Evolutionary conservation across 1,140 invertebrate genomes (phyloP).

Genomic region (Trigoniulus corallinus): DNA sequence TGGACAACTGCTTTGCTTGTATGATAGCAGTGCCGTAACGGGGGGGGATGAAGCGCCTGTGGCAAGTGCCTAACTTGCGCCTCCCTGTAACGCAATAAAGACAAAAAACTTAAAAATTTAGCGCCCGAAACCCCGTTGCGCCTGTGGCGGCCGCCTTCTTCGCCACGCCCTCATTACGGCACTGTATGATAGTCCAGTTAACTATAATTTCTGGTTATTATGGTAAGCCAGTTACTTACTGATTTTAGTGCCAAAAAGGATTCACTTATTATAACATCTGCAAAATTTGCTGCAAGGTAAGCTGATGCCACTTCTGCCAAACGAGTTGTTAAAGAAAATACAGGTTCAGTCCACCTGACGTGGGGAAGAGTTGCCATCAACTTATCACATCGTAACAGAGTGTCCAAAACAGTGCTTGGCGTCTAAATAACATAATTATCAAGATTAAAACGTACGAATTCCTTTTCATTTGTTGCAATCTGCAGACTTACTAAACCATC

Average conservation of each 20-base stretch:
- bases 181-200: not conserved
- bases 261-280: constrained; percentile 40
- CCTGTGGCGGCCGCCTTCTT: too few relatives aligned
- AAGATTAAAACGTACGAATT: too few relatives aligned
- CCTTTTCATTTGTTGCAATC: too few relatives aligned
- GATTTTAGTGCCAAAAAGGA: constrained; percentile 41
- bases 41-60: too few relatives aligned
- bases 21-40: too few relatives aligned
- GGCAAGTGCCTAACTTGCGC: too few relatives aligned
- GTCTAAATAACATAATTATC: constrained; percentile 26
- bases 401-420: constrained; percentile 42
- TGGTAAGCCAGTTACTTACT: constrained; percentile 4
- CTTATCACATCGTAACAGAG: constrained; percentile 49
- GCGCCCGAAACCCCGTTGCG: too few relatives aligned
- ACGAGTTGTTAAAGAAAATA: constrained; percentile 44
- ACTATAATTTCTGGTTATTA: not conserved
- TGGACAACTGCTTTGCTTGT: too few relatives aligned
- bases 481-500: constrained; percentile 40
- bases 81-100: too few relatives aligned
- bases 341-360: constrained; percentile 51
- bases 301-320: constrained; percentile 45
- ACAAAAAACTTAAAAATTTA: too few relatives aligned
- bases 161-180: too few relatives aligned
- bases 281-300: constrained; percentile 45
- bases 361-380: constrained; percentile 44